phyloP scores from a whole-genome alignment of 2,888 invertebrate species.

The Limnephilus rhombicus region DNA sequence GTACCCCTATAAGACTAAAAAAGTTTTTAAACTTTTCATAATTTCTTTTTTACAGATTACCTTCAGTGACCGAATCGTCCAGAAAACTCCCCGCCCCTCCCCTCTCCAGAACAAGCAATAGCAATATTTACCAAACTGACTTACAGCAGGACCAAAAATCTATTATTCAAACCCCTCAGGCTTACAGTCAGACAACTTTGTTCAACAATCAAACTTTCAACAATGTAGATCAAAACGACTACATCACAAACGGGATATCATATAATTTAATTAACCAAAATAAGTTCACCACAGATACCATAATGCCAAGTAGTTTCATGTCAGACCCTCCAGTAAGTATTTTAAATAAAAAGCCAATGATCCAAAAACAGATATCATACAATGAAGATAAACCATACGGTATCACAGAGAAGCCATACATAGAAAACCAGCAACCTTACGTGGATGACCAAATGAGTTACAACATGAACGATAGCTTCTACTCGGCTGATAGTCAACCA shows the following conservation, averaged over 20 bases:
- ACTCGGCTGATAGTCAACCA: conserved; percentile 69
- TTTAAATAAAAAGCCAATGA: conserved; percentile 70
- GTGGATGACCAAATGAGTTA: conserved; percentile 68
- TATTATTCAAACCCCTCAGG: conserved; percentile 39
- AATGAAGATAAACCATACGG: conserved; percentile 65
- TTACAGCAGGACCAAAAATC: conserved; percentile 54
- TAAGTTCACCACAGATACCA: conserved; percentile 39
- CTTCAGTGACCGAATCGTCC: conserved; percentile 62
- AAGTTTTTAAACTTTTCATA: too few species aligned
- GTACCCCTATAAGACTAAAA: too few species aligned
- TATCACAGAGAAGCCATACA: conserved; percentile 70
- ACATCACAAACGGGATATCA: conserved; percentile 32
- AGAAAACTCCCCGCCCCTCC: conserved; percentile 64
- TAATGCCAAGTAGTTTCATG: conserved; percentile 36
- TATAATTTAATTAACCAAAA: conserved; percentile 48
- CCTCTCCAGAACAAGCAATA: conserved; percentile 44
- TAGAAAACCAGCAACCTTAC: conserved; percentile 68
- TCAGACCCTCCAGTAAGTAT: conserved; percentile 28
- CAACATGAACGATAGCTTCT: conserved; percentile 61
- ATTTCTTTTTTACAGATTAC: conserved; percentile 58
- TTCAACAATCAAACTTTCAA: conserved; percentile 11
- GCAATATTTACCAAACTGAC: conserved; percentile 53
- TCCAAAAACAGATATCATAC: conserved; percentile 68
- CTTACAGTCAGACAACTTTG: conserved; percentile 15
- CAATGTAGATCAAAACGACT: conserved; percentile 31